Percentiles rank a stretch among this genome's conserved stretches.
phyloP scores from a whole-genome alignment of 2,888 invertebrate species.

The Acrobasis repandana region DNA sequence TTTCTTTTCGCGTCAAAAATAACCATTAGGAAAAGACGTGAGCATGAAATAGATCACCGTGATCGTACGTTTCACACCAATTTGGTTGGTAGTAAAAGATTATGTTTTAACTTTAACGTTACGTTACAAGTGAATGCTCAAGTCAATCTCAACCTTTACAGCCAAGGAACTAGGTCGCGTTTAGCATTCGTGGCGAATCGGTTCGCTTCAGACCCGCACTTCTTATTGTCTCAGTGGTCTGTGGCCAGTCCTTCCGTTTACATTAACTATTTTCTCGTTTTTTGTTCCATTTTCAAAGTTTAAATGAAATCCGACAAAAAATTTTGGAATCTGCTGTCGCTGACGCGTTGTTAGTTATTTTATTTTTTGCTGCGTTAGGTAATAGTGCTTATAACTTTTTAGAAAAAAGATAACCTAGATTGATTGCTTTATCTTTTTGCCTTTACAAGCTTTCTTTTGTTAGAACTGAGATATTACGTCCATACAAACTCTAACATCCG shows the following conservation, averaged over 20 bases:
- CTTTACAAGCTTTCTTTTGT: slow-evolving; percentile 11
- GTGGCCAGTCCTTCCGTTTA: slow-evolving; percentile 50
- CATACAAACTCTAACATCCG: not conserved
- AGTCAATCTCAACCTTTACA: slow-evolving; percentile 34
- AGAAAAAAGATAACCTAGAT: not conserved
- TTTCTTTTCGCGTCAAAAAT: too few relatives aligned
- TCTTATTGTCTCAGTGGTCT: slow-evolving; percentile 46
- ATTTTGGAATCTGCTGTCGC: not conserved
- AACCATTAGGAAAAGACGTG: not conserved
- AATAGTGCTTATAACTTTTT: not conserved
- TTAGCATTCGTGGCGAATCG: slow-evolving; percentile 57
- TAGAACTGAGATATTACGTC: not conserved
- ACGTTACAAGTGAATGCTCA: not conserved
- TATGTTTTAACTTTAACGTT: not conserved
- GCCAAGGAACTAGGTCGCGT: slow-evolving; percentile 54
- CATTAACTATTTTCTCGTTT: slow-evolving; percentile 43
- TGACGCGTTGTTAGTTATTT: not conserved
- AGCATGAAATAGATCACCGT: not conserved
- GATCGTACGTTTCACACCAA: not conserved
- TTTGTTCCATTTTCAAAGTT: slow-evolving; percentile 27
- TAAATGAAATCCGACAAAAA: slow-evolving; percentile 3
- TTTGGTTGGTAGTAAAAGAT: not conserved
- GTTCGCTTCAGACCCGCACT: slow-evolving; percentile 47
- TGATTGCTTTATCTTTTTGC: not conserved
- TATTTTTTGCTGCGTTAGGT: not conserved